Evolutionary conservation across 2,113 vertebrate genomes (phyloP), one percentile per base, ranked within the genome.

Genomic region (Eretmochelys imbricata): DNA sequence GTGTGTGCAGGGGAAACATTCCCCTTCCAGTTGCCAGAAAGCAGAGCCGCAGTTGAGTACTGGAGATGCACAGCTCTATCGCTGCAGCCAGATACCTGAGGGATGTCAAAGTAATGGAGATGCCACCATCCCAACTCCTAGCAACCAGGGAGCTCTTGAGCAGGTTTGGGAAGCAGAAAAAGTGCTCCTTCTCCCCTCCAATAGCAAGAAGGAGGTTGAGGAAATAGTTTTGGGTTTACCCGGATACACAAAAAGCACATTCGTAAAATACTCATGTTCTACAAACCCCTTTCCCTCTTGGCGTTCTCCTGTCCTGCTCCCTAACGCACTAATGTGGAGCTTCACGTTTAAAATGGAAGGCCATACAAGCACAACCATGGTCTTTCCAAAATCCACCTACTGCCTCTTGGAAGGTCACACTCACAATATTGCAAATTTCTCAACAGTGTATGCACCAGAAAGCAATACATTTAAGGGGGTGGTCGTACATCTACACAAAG

Each of bases 311-410:
- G 2, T 79, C 65, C 81, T 84, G 20, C 31, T 49, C 65, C 27
- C 42, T 38, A 80, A 75, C 2, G 11, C 84, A 19, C 27, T 38
- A 54, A 55, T 4, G 72, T 4, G 5, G 80, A 24, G 5, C 10
- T 48, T 78, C 83, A 76, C 69, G 85, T 96, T 84, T 84, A 92
- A 38, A 20, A 54, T 2, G 11, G 59, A 90, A 12, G 11, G 57
- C 27, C 13, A 22, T 5, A 89, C 2, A 9, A 51, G 12, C 8
- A 72, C 5, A 69, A 1, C 72, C 3, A 6, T 13, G 3, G 1
- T 1, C 42, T 55, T 22, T 72, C 53, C 50, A 80, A 85, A 91
- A 87, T 3, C 8, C 46, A 62, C 29, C 59, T 35, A 14, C 27
- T 62, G 29, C 29, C 55, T 62, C 59, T 31, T 62, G 29, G 13